These are phyloP conservation scores for Oceanites oceanicus DNA, from an alignment of 2,113 vertebrate species.

Conservation along the genomic window DNA sequence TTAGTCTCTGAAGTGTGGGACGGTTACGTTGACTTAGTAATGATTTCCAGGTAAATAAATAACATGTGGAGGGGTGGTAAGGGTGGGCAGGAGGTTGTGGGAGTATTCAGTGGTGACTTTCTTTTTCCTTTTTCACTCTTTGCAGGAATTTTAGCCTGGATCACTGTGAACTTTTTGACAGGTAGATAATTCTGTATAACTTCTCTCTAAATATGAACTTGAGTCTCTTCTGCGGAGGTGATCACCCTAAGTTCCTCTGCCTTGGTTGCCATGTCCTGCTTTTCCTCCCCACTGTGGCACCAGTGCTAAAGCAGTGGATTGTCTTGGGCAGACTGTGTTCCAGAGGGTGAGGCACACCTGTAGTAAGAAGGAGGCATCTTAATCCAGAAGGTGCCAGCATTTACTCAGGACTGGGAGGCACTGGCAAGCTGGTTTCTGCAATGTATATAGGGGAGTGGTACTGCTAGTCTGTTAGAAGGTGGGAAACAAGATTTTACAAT, in stretches of 20 bases:
- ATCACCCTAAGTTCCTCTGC: background rate
- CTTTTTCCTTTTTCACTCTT: slow-evolving; percentile 26
- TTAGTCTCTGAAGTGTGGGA: background rate
- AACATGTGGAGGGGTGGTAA: background rate
- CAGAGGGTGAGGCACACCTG: background rate
- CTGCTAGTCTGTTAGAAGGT: background rate
- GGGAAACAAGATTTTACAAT: background rate
- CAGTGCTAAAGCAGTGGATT: background rate
- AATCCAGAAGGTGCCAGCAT: background rate
- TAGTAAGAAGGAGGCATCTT: background rate
- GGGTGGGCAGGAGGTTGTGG: background rate
- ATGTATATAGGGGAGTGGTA: rapidly evolving
- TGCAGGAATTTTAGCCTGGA: slow-evolving; percentile 95
- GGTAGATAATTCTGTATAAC: slow-evolving; percentile 75
- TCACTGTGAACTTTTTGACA: slow-evolving; percentile 98
- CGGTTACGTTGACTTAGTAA: background rate
- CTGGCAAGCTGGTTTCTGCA: background rate
- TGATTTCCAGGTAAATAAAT: background rate
- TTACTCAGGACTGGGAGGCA: background rate
- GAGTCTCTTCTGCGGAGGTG: background rate
- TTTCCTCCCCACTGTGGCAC: background rate
- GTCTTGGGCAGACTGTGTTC: background rate
- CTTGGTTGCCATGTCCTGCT: background rate
- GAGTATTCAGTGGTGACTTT: background rate
- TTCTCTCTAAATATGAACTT: background rate